Evolutionary conservation across 2,888 invertebrate genomes (phyloP).

Genomic region (Epinotia demarniana): DNA sequence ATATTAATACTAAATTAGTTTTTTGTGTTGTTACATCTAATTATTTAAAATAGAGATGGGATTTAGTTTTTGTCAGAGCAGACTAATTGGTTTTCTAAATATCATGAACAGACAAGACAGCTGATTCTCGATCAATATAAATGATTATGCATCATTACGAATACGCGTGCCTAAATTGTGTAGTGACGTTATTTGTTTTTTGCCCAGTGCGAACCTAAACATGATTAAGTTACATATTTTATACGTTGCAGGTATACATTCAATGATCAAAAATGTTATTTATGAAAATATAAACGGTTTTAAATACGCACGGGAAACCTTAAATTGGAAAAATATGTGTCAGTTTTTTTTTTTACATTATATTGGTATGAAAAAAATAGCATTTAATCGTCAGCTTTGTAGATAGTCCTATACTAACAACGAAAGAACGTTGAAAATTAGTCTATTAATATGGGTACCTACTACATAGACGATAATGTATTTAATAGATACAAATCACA

Average conservation of each 20-base stretch:
- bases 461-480: too few species aligned
- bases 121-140: slow-evolving; percentile 13
- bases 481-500: too few species aligned
- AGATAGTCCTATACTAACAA: too few species aligned
- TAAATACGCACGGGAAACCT: too few species aligned
- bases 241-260: neutral
- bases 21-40: slow-evolving; percentile 61
- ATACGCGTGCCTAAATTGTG: neutral
- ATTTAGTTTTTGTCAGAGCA: slow-evolving; percentile 6
- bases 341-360: too few species aligned
- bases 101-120: slow-evolving; percentile 9
- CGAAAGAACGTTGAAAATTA: too few species aligned
- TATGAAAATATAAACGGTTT: too few species aligned
- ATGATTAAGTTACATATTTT: neutral
- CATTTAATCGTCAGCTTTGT: too few species aligned
- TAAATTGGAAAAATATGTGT: too few species aligned
- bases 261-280: too few species aligned
- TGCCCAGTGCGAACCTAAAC: neutral
- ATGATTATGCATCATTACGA: slow-evolving; percentile 7
- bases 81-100: slow-evolving; percentile 13
- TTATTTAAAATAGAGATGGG: slow-evolving; percentile 55
- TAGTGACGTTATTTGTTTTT: neutral
- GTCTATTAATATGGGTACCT: too few species aligned
- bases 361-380: too few species aligned
- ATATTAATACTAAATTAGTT: slow-evolving; percentile 73